Evolutionary conservation across 2,888 invertebrate genomes (phyloP).

Genomic region (Diadegma fenestrale): DNA sequence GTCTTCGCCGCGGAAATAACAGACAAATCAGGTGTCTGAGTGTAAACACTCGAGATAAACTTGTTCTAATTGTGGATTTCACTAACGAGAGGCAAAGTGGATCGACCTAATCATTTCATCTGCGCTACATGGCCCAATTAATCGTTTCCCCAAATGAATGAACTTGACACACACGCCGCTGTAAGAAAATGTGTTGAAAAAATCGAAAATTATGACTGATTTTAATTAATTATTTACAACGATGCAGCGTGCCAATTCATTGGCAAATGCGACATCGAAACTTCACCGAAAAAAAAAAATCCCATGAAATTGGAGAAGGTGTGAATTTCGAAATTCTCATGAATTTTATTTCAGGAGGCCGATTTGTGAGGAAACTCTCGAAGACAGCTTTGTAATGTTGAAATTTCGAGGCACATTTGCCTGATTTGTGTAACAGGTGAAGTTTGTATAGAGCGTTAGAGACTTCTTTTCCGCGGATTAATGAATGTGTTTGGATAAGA

Average conservation of each 20-base stretch:
- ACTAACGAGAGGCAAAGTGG: neutral
- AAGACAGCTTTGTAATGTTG: constrained; percentile 8
- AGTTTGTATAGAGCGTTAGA: neutral
- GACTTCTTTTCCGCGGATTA: neutral
- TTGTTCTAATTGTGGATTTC: constrained; percentile 2
- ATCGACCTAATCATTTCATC: neutral
- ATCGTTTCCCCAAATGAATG: neutral
- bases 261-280: neutral
- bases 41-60: neutral
- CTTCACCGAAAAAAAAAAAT: neutral
- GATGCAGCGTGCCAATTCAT: too few species aligned
- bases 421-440: neutral
- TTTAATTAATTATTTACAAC: neutral
- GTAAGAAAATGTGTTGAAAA: neutral
- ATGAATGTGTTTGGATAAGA: constrained; percentile 2
- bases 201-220: neutral
- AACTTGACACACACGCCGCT: neutral
- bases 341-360: neutral
- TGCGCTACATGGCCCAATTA: neutral
- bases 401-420: neutral
- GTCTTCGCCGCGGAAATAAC: constrained; percentile 10
- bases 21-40: neutral
- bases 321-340: neutral
- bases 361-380: neutral
- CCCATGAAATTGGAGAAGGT: neutral